Conservation (phyloP, 64 coral and sea anemone genomes). For the Exaiptasia diaphana region DNA sequence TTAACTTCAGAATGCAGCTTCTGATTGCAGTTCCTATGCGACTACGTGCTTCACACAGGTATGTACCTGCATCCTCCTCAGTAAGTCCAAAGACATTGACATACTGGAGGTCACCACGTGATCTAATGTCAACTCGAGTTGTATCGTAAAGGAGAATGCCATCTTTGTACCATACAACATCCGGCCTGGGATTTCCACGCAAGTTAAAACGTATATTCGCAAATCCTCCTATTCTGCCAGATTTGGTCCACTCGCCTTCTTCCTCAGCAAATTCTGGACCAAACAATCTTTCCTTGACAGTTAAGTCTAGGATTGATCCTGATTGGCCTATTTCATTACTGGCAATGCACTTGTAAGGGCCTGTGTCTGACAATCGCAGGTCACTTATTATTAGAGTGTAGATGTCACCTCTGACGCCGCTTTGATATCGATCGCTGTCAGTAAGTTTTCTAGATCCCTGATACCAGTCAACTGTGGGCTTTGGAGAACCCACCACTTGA, state of each 20-base stretch:
- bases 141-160: conserved; percentile 27
- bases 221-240: neutral
- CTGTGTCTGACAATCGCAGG: conserved; percentile 34
- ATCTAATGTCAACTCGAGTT: conserved; percentile 33
- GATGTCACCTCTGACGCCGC: neutral
- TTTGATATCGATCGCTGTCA: neutral
- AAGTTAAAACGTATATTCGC: conserved; percentile 45
- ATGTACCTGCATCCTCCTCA: conserved; percentile 50
- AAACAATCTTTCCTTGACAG: conserved; percentile 54
- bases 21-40: conserved; percentile 20
- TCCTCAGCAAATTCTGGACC: conserved; percentile 56
- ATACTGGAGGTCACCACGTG: conserved; percentile 45
- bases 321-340: conserved; percentile 53
- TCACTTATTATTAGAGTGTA: conserved; percentile 28
- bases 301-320: conserved; percentile 49
- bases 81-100: conserved; percentile 31
- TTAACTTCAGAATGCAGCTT: conserved; percentile 25
- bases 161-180: conserved; percentile 48
- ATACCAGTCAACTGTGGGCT: conserved; percentile 29
- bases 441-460: conserved; percentile 4
- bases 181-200: conserved; percentile 40
- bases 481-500: conserved; percentile 7
- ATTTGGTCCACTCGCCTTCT: conserved; percentile 32
- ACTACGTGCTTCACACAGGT: conserved; percentile 50
- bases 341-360: conserved; percentile 65